Conservation (phyloP, 2,113 vertebrate genomes). For the Numenius arquata region DNA sequence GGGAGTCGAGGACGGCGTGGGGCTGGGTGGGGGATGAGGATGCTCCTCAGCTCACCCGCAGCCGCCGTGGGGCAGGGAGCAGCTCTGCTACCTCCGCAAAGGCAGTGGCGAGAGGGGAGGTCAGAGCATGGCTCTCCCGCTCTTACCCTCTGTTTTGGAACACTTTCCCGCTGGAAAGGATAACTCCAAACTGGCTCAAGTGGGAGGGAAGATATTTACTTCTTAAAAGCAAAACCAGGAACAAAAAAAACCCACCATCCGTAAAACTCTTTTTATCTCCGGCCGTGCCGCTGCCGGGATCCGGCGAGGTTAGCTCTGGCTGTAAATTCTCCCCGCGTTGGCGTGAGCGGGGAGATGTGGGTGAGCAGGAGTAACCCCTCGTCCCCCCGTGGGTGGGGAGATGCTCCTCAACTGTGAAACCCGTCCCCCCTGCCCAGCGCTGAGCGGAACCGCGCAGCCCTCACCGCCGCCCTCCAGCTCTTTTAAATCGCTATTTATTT, state of each 20-base stretch:
- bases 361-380: accelerated
- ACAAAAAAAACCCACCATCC: not conserved
- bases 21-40: not conserved
- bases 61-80: not conserved
- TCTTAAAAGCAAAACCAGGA: not conserved
- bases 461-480: accelerated
- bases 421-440: not conserved
- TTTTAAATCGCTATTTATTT: not conserved
- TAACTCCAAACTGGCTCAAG: not conserved
- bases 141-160: not conserved
- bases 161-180: not conserved
- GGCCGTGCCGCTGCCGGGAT: not conserved
- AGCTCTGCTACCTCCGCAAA: not conserved
- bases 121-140: accelerated
- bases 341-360: not conserved
- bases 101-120: not conserved
- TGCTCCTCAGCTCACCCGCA: accelerated
- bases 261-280: not conserved
- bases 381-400: not conserved
- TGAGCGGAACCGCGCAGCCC: not conserved
- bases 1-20: not conserved
- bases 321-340: not conserved
- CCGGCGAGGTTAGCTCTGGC: not conserved
- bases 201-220: not conserved
- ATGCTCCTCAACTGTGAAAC: not conserved